phyloP scores from a whole-genome alignment of 2,888 invertebrate species.

The Hemistola chrysoprasaria region DNA sequence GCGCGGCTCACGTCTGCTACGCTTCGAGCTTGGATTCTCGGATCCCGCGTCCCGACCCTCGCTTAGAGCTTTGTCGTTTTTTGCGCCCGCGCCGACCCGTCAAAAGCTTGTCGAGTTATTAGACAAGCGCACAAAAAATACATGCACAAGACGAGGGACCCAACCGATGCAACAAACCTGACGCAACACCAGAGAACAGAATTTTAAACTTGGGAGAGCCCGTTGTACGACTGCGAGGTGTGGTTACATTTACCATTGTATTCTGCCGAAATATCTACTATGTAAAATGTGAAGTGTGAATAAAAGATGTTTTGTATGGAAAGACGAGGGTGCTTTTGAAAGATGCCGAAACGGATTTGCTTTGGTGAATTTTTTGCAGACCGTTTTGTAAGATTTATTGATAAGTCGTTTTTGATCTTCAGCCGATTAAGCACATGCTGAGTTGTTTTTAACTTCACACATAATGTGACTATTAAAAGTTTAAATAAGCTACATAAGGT shows the following conservation, averaged over 20 bases:
- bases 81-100: constrained; percentile 78
- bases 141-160: constrained; percentile 65
- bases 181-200: constrained; percentile 49
- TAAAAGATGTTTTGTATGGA: constrained; percentile 50
- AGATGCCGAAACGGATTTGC: constrained; percentile 45
- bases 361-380: constrained; percentile 43
- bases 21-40: constrained; percentile 20
- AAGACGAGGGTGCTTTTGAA: constrained; percentile 52
- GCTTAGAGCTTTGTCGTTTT: constrained; percentile 66
- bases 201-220: constrained; percentile 45
- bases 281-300: constrained; percentile 76
- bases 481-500: constrained; percentile 12
- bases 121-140: constrained; percentile 70
- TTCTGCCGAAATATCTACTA: constrained; percentile 59
- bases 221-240: constrained; percentile 64
- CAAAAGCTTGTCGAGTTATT: constrained; percentile 80
- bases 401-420: constrained; percentile 27
- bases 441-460: constrained; percentile 22
- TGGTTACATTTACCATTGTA: constrained; percentile 66
- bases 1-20: constrained; percentile 28
- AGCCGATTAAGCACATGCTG: constrained; percentile 25
- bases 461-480: constrained; percentile 7
- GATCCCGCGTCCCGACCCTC: constrained; percentile 72
- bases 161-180: constrained; percentile 66
- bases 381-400: constrained; percentile 47